Evolutionary conservation across 2,797 vertebrate genomes (phyloP), one percentile per base, ranked within the genome.

Genomic region (Ammospiza maritima): DNA sequence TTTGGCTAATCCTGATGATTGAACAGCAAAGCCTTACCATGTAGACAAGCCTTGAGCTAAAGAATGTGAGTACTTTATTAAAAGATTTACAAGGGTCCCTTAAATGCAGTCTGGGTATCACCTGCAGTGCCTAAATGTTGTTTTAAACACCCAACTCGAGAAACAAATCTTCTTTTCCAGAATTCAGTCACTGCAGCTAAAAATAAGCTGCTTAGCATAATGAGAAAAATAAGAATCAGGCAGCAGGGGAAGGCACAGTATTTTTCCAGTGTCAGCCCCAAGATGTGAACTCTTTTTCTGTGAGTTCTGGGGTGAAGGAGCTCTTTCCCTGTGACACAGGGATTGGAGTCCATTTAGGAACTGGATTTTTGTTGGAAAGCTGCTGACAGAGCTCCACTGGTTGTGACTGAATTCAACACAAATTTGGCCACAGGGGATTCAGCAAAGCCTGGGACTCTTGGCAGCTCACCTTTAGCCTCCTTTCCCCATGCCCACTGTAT

Each of bases 121-220:
- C 76, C 64, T 93, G 54, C 76, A 86, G 48, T 70, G 48, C 30
- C 29, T 58, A 27, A 81, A 81, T 64, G 42, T 70, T 64, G 67
- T 57, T 84, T 78, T 66, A 85, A 90, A 64, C 30, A 57, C 4
- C 32, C 38, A 60, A 89, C 84, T 42, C 72, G 40, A 79, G 90
- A 54, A 66, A 75, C 19, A 87, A 73, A 90, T 72, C 57, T 88
- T 89, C 62, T 85, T 91, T 93, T 86, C 61, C 78, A 80, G 42
- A 69, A 67, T 60, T 93, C 69, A 45, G 25, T 34, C 45, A 20
- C 51, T 78, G 32, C 67, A 66, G 74, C 44, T 89, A 85, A 94
- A 95, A 95, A 75, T 87, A 96, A 93, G 70, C 75, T 86, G 34
- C 85, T 90, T 90, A 73, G 62, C 58, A 70, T 48, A 67, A 18